A percentile compares a stretch with the other conserved stretches of the same genome.
These are phyloP conservation scores for Melipona beecheii DNA, from an alignment of 2,888 invertebrate species.

Conservation along the genomic window DNA sequence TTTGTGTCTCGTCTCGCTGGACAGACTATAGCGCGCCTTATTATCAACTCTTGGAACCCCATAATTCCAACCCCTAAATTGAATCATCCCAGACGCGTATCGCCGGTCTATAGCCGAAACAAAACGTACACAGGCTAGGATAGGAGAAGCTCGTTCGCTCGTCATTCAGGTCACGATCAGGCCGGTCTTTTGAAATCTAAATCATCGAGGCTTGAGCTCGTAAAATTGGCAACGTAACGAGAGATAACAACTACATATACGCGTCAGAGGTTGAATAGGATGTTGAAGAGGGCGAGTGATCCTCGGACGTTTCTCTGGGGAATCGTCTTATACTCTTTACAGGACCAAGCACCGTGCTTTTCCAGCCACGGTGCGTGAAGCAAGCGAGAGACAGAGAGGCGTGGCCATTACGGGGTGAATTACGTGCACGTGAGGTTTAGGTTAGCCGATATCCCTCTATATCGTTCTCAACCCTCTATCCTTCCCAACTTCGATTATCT, in stretches of 20 bases:
- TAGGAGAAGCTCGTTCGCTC: not conserved
- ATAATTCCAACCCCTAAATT: not conserved
- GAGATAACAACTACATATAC: constrained; percentile 17
- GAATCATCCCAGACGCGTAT: not conserved
- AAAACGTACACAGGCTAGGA: not conserved
- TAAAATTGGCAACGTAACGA: constrained; percentile 1
- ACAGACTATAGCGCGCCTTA: too few relatives aligned
- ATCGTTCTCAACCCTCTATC: not conserved
- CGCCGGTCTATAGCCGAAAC: not conserved
- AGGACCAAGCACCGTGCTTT: constrained; percentile 37
- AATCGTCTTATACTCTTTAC: constrained; percentile 55
- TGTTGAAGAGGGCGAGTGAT: constrained; percentile 40
- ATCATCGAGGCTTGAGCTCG: not conserved
- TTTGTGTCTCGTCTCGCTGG: too few relatives aligned
- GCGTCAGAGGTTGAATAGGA: constrained; percentile 46
- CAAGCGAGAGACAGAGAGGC: constrained; percentile 24
- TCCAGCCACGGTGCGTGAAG: constrained; percentile 55
- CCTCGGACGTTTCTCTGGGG: constrained; percentile 34
- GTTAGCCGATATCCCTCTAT: not conserved
- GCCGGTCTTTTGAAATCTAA: not conserved
- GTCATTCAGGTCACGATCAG: not conserved
- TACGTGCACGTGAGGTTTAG: constrained; percentile 35
- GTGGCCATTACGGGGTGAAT: constrained; percentile 62
- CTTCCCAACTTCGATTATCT: constrained; percentile 57
- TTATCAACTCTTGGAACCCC: not conserved